Conservation (phyloP, 2,113 vertebrate species). For the Leucoraja erinaceus region DNA sequence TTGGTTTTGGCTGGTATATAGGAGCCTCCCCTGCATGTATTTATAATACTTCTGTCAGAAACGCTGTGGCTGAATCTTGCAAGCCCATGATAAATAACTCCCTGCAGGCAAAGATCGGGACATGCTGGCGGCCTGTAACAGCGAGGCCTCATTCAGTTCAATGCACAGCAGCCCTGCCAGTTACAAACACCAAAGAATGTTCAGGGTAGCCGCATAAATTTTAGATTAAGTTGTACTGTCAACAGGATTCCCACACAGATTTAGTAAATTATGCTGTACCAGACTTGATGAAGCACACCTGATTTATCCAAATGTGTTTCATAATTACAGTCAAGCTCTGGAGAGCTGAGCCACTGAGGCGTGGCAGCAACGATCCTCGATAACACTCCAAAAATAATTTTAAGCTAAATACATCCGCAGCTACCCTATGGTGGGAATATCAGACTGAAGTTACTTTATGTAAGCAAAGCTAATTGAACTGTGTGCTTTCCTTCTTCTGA, state of each 20-base stretch:
- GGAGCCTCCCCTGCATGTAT: background rate
- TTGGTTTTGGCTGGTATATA: background rate
- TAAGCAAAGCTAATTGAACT: background rate
- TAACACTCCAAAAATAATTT: background rate
- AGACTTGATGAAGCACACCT: background rate
- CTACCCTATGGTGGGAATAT: background rate
- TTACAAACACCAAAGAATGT: background rate
- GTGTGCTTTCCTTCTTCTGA: background rate
- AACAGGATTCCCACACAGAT: background rate
- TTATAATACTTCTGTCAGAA: background rate
- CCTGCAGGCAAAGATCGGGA: background rate
- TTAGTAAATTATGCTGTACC: slow-evolving; percentile 25
- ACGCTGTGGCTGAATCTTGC: background rate
- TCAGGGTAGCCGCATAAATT: background rate
- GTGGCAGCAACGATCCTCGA: background rate
- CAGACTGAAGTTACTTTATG: background rate
- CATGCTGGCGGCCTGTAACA: background rate
- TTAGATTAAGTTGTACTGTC: slow-evolving; percentile 5
- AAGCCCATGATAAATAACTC: background rate
- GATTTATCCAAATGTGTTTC: slow-evolving; percentile 6
- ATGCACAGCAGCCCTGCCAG: background rate
- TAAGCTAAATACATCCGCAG: background rate
- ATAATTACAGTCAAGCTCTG: slow-evolving; percentile 9
- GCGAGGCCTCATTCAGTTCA: background rate
- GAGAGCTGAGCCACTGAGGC: background rate